Evolutionary conservation across 2,113 vertebrate species (phyloP).

Genomic region (Apteryx owenii): DNA sequence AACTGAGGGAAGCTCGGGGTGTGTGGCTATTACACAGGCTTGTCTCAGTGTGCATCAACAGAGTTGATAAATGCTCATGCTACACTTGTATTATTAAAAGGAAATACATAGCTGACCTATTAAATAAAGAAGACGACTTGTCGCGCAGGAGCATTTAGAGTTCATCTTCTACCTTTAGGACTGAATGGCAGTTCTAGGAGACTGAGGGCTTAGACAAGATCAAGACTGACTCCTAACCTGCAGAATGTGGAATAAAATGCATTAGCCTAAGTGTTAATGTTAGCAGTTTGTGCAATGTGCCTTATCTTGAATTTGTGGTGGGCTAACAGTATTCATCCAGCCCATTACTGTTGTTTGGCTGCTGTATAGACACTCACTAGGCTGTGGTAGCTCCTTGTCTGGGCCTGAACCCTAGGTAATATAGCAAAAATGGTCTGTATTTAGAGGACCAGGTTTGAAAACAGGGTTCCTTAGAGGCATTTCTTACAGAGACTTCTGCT

Average conservation of each 20-base stretch:
- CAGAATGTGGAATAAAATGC: neutral
- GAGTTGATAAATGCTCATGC: neutral
- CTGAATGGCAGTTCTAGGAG: neutral
- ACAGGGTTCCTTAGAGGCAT: neutral
- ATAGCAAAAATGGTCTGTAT: neutral
- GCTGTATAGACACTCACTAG: neutral
- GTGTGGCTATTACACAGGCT: neutral
- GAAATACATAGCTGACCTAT: neutral
- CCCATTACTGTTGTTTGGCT: neutral
- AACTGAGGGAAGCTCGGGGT: neutral
- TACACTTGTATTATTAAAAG: neutral
- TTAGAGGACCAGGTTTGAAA: neutral
- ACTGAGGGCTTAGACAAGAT: neutral
- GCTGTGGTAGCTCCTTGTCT: neutral
- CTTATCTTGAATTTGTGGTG: neutral
- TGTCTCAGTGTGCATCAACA: neutral
- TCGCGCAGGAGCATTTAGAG: neutral
- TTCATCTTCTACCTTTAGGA: neutral
- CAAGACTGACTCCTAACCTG: neutral
- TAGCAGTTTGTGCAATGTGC: neutral
- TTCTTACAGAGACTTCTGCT: neutral
- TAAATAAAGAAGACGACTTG: neutral
- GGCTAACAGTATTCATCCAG: neutral
- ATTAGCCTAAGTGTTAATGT: neutral
- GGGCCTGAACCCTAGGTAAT: neutral